Base-by-base conservation (phyloP, 2,888 invertebrate species). In the Sphecodes monilicornis region DNA sequence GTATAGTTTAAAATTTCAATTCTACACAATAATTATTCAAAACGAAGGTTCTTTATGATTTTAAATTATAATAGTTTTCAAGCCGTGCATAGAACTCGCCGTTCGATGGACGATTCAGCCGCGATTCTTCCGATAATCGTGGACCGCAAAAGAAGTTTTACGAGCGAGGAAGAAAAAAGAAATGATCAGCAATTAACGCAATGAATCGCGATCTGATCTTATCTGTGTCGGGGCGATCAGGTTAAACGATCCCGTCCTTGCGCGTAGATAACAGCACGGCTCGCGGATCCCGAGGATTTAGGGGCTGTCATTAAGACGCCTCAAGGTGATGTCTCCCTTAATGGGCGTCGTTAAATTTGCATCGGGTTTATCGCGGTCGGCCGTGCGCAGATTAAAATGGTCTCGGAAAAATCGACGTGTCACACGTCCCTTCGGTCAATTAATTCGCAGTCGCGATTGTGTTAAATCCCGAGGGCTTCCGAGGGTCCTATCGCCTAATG, bases 251-350 rank as follows among this genome's bases (percentile, higher is more conserved):
- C 85, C 78, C 71, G 57, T 39, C 64, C 68, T n/a, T 8, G 41
- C 26, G 32, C 11, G 41, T 54, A 74, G 85, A 85, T 85, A 87
- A 87, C 64, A 43, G 66, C 54, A 68, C 70, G 74, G 69, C 66
- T 46, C 64, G 68, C 68, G 68, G 71, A 83, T 85, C 84, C 46
- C 11, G 36, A 57, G 78, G 82, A 78, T 80, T 88, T 81, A 78
- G 71, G 82, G 68, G 77, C 77, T 79, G 87, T 86, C 86, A 82
- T 88, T 86, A 85, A 82, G 76, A 76, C 88, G 79, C 81, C 77
- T 78, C 70, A 32, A 71, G 78, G 76, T 82, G 86, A 88, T 88
- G 86, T 86, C 86, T 88, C 79, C 87, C 80, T 88, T 87, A 87
- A 87, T 82, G 80, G 76, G 29, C 26, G 78, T 78, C 85, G 82